phyloP scores from a whole-genome alignment of 2,888 invertebrate species.

The Smittia sp. region DNA sequence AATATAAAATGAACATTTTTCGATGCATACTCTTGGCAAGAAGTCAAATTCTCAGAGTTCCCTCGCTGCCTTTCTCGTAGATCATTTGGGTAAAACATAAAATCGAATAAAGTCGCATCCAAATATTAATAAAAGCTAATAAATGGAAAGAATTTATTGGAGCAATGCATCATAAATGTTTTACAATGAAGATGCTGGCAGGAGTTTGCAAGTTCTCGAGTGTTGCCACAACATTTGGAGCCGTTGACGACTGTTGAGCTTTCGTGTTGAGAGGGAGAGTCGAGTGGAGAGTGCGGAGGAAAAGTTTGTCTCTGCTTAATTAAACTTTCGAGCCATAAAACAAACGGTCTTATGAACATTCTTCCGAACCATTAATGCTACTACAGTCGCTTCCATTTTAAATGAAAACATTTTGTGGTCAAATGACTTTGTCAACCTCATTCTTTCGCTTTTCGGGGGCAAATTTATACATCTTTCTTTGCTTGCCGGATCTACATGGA shows the following conservation, averaged over 20 bases:
- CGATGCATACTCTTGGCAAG: background rate
- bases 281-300: background rate
- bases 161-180: constrained; percentile 39
- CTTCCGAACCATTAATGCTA: constrained; percentile 37
- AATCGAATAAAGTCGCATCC: constrained; percentile 36
- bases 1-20: background rate
- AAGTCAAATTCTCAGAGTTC: background rate
- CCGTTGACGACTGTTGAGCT: background rate
- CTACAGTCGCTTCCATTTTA: constrained; percentile 13
- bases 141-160: constrained; percentile 40
- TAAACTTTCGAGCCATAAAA: constrained; percentile 39
- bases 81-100: constrained; percentile 2
- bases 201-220: too few species aligned
- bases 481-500: background rate
- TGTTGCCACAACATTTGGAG: background rate
- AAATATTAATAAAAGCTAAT: constrained; percentile 33
- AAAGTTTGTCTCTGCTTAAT: constrained; percentile 38
- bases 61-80: background rate
- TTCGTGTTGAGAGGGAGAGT: background rate
- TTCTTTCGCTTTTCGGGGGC: background rate
- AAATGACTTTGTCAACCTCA: constrained; percentile 41
- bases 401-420: constrained; percentile 41
- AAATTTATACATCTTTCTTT: constrained; percentile 19
- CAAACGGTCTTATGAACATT: constrained; percentile 31
- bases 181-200: constrained; percentile 3